A percentile compares a stretch with the other conserved stretches of the same genome.
phyloP scores from a whole-genome alignment of 35 echinoderm and acorn worm genomes.

The Acanthaster planci region DNA sequence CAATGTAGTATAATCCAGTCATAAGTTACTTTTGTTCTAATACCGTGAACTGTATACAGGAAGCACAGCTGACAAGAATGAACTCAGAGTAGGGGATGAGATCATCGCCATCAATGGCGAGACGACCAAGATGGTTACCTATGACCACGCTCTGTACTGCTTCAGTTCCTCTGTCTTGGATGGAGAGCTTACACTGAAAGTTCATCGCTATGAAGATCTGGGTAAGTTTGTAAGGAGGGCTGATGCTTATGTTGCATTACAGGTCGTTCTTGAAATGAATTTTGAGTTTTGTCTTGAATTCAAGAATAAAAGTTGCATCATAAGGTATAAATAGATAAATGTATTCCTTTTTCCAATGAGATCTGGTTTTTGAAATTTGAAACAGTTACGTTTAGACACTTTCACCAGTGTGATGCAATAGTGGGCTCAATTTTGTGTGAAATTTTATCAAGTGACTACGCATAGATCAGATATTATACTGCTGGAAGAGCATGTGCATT shows the following conservation, averaged over 20 bases:
- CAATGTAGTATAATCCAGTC: no score
- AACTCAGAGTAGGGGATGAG: constrained; percentile 52
- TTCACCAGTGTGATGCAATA: no score
- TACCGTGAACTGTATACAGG: constrained; percentile 41
- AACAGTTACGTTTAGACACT: no score
- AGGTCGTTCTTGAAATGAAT: neutral
- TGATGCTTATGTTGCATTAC: neutral
- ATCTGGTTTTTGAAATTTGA: no score
- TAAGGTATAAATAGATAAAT: no score
- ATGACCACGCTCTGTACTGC: constrained; percentile 53
- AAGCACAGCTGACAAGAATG: constrained; percentile 48
- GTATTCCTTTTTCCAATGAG: no score
- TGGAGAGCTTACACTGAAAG: constrained; percentile 50
- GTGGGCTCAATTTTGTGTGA: no score
- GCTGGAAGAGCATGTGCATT: no score
- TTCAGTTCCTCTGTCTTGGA: constrained; percentile 59
- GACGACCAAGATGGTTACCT: constrained; percentile 37
- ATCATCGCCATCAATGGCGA: constrained; percentile 62
- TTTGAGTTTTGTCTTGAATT: neutral
- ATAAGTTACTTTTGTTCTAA: neutral
- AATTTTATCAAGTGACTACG: no score
- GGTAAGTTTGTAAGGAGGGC: constrained; percentile 2
- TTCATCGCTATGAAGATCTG: constrained; percentile 51
- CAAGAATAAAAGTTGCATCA: neutral
- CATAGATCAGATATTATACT: no score